Base-by-base conservation (phyloP, 1,140 invertebrate genomes). In the Drosophila nikananu region DNA sequence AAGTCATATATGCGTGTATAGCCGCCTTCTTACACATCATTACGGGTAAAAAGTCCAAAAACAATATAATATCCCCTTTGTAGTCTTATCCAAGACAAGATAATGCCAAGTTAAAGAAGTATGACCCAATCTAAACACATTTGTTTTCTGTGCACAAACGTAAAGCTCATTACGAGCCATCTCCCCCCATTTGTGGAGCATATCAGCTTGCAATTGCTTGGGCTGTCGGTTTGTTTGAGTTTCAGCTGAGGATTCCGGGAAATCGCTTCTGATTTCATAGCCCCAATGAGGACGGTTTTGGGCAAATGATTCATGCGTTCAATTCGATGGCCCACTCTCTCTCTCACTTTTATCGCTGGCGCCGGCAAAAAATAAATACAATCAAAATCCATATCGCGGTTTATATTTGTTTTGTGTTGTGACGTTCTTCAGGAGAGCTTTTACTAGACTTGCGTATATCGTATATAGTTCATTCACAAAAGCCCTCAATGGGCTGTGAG, bases 231-330 rank as follows among this genome's bases (percentile, higher is more conserved):
- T 81, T 81, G 70, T 76, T 76, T 64, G 75, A 90, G 79, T 86
- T 90, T 42, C 68, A 25, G 68, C 59, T 17, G 8, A 13, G 35
- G 35, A 57, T 90, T 90, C 86, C 86, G 37, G 81, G 86, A 90
- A 90, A 59, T 46, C 0, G 42, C 55, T 77, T 77, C 67, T 90
- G 86, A 90, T 80, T 86, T 90, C 86, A 90, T 90, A 87, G 83
- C 59, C 49, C 9, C 32, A 5, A 25, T 41, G 46, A 32, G 62
- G 65, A 59, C 65, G 83, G 70, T 71, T 86, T 81, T 79, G 79
- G 81, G 52, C 64, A 75, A 72, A 65, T 87, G 83, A 87, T 84
- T 87, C 83, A 87, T 80, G 52, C 63, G 0, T 23, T 25, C 42
- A 21, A 52, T 42, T 46, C 49, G 27, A 48, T 68, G 37, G 46